These are phyloP conservation scores for Leptestheria dahalacensis DNA, from an alignment of 1,140 invertebrate genomes.

Conservation along the genomic window DNA sequence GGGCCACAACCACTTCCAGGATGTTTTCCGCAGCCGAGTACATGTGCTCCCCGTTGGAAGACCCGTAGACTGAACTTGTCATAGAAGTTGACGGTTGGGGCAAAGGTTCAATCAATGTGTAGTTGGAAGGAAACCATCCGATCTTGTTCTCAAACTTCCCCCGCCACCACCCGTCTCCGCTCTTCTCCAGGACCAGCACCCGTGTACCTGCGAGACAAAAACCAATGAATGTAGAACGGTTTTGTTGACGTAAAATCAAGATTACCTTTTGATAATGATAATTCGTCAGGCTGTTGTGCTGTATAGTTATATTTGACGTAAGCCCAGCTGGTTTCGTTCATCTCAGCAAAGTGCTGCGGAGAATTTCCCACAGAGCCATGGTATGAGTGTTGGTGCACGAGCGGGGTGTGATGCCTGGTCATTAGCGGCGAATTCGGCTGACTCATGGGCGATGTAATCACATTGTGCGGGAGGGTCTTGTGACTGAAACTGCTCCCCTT, in stretches of 20 bases:
- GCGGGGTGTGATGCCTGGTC: slow-evolving; percentile 13
- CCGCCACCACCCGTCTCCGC: slow-evolving; percentile 98
- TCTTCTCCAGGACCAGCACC: slow-evolving; percentile 93
- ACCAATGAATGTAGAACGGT: too few species aligned
- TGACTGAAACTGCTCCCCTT: slow-evolving; percentile 47
- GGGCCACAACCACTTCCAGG: slow-evolving; percentile 80
- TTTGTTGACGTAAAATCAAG: not conserved
- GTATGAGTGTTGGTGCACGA: slow-evolving; percentile 18
- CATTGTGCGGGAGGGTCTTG: slow-evolving; percentile 55
- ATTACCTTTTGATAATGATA: slow-evolving; percentile 55
- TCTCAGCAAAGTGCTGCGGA: not conserved
- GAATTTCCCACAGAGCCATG: not conserved
- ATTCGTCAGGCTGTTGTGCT: slow-evolving; percentile 89
- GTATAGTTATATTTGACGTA: slow-evolving; percentile 97
- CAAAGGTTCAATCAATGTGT: slow-evolving; percentile 69
- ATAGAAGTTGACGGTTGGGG: slow-evolving; percentile 14
- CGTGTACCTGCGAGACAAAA: slow-evolving; percentile 52
- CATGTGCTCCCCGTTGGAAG: slow-evolving; percentile 48
- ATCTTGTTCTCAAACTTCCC: slow-evolving; percentile 60
- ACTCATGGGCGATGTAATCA: slow-evolving; percentile 42
- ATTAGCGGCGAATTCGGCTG: slow-evolving; percentile 17
- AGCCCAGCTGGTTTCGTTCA: slow-evolving; percentile 41
- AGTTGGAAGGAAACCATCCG: slow-evolving; percentile 97
- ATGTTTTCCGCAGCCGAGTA: slow-evolving; percentile 86
- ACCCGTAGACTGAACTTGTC: slow-evolving; percentile 9